Conservation (phyloP, 2,888 invertebrate species). For the Nesidiocoris tenuis region DNA sequence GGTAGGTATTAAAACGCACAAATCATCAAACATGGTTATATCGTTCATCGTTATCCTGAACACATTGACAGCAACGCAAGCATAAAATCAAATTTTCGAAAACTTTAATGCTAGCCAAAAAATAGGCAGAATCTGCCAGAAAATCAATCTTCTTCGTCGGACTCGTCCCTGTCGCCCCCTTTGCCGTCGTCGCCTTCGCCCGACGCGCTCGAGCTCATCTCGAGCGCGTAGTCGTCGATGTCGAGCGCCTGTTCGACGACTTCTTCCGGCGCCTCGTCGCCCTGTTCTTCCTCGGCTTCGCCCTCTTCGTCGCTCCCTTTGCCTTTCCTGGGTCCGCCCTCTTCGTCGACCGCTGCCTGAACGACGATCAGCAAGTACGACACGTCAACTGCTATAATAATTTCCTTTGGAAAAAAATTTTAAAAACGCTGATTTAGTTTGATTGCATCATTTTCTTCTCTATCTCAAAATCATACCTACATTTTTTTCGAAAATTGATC, state of each 20-base stretch:
- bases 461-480: too few relatives aligned
- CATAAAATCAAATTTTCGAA: not conserved
- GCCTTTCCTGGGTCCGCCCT: conserved; percentile 20
- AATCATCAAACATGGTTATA: too few relatives aligned
- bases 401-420: conserved; percentile 64
- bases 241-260: not conserved
- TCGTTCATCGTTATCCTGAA: too few relatives aligned
- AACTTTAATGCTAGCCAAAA: not conserved
- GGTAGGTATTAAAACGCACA: too few relatives aligned
- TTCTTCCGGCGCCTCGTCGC: conserved; percentile 23
- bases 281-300: conserved; percentile 25
- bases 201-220: conserved; percentile 31
- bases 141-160: conserved; percentile 31
- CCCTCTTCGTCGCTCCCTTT: conserved; percentile 32
- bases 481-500: too few relatives aligned
- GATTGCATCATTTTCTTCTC: too few relatives aligned
- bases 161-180: conserved; percentile 12
- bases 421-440: not conserved
- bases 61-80: not conserved
- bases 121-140: too few relatives aligned
- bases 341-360: conserved; percentile 29
- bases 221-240: conserved; percentile 27
- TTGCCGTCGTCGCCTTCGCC: conserved; percentile 24
- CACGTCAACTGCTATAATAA: conserved; percentile 85
- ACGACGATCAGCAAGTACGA: conserved; percentile 36